phyloP scores from a whole-genome alignment of 2,888 invertebrate genomes.

The Drosophila engyochracea region DNA sequence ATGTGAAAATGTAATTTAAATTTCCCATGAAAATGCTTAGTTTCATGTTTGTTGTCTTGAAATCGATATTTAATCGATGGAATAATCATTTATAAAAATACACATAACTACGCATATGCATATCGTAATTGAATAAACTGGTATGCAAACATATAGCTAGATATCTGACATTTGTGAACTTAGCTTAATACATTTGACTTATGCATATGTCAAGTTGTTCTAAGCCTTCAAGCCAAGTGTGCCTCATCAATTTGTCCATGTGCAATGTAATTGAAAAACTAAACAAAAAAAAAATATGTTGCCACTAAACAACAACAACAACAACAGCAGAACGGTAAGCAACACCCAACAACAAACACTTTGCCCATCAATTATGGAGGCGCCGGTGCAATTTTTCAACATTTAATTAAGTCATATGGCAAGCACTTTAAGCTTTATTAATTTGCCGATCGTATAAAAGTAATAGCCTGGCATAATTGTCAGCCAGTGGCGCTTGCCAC shows the following conservation, averaged over 20 bases:
- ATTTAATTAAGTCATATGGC: slow-evolving; percentile 75
- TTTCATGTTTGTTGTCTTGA: background rate
- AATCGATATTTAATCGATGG: background rate
- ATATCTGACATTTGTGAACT: slow-evolving; percentile 8
- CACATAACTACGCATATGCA: background rate
- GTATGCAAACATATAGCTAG: background rate
- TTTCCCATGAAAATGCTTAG: background rate
- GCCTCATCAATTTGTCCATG: slow-evolving; percentile 34
- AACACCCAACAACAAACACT: background rate
- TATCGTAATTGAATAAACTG: background rate
- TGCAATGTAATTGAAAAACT: slow-evolving; percentile 15
- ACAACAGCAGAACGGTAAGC: slow-evolving; percentile 1
- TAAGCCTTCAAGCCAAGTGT: slow-evolving; percentile 13
- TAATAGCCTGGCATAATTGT: slow-evolving; percentile 58
- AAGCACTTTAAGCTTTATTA: slow-evolving; percentile 74
- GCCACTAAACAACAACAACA: background rate
- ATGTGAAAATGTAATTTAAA: background rate
- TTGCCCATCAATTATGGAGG: slow-evolving; percentile 60
- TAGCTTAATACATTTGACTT: background rate
- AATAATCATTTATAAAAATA: background rate
- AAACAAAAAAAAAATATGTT: slow-evolving; percentile 2
- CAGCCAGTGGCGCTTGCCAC: slow-evolving; percentile 25
- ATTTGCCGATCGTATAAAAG: slow-evolving; percentile 67
- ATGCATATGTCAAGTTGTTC: slow-evolving; percentile 6
- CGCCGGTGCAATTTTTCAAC: slow-evolving; percentile 66